phyloP scores from a whole-genome alignment of 2,797 vertebrate species.

The Botia kubotai region DNA sequence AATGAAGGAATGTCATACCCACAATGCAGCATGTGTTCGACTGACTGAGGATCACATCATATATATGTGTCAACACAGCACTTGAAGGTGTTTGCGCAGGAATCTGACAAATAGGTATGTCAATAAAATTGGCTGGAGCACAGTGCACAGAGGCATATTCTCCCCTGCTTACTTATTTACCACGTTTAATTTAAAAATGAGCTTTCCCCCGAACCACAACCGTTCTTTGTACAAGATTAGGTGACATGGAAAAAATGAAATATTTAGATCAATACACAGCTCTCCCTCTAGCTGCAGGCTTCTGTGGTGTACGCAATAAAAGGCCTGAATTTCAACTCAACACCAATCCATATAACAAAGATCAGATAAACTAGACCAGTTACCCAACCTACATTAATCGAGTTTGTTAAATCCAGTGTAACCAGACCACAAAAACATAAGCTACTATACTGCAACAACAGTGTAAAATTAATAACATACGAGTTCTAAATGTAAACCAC shows the following conservation, averaged over 20 bases:
- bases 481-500: background rate
- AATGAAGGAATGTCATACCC: conserved; percentile 15
- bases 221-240: conserved; percentile 33
- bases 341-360: conserved; percentile 26
- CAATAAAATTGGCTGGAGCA: conserved; percentile 50
- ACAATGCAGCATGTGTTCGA: conserved; percentile 52
- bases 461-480: background rate
- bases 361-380: conserved; percentile 22
- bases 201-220: conserved; percentile 33
- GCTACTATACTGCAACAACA: background rate
- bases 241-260: conserved; percentile 25
- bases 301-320: background rate
- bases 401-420: background rate
- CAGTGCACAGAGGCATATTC: conserved; percentile 32
- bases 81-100: conserved; percentile 49
- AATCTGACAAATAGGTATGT: conserved; percentile 55
- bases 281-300: background rate
- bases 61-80: conserved; percentile 37
- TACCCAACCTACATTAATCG: background rate
- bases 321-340: conserved; percentile 12
- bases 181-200: conserved; percentile 43
- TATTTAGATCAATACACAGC: conserved; percentile 42
- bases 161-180: conserved; percentile 43
- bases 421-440: background rate
- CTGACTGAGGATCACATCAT: conserved; percentile 27